These are phyloP conservation scores for Xenopus laevis DNA, from an alignment of 2,113 vertebrate species.

Conservation along the genomic window DNA sequence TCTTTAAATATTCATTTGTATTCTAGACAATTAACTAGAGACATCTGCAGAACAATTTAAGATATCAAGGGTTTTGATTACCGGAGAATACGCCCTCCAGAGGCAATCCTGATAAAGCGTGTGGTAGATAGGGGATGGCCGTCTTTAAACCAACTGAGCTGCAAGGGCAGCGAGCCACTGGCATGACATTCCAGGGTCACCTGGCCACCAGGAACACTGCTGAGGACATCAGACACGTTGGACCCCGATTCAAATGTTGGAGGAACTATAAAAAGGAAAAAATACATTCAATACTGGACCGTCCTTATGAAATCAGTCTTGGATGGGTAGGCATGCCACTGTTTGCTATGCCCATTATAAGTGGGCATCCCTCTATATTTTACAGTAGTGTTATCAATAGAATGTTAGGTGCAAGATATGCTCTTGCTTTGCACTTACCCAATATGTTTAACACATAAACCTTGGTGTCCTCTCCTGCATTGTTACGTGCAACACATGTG, in stretches of 20 bases:
- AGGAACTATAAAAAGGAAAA: slow-evolving; percentile 60
- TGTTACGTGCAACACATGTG: slow-evolving; percentile 77
- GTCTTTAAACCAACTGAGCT: slow-evolving; percentile 82
- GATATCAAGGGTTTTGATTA: slow-evolving; percentile 41
- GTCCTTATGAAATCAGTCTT: too few species aligned
- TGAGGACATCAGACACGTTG: slow-evolving; percentile 43
- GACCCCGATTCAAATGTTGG: slow-evolving; percentile 65
- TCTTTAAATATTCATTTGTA: too few species aligned
- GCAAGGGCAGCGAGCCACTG: slow-evolving; percentile 68
- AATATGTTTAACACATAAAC: slow-evolving; percentile 73
- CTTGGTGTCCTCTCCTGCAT: slow-evolving; percentile 71
- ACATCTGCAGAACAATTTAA: too few species aligned
- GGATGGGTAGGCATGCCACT: too few species aligned
- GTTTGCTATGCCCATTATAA: too few species aligned
- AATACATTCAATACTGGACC: background rate
- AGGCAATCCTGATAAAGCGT: slow-evolving; percentile 66
- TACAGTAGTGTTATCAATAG: too few species aligned
- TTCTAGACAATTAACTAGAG: too few species aligned
- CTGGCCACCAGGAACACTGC: slow-evolving; percentile 49
- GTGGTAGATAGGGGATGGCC: slow-evolving; percentile 76
- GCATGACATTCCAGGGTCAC: slow-evolving; percentile 76
- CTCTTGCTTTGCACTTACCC: slow-evolving; percentile 60
- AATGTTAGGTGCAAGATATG: too few species aligned
- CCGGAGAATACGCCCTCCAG: slow-evolving; percentile 74
- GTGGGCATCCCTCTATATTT: too few species aligned